A percentile compares a stretch with the other conserved stretches of the same genome.
Conservation (phyloP, 2,797 vertebrate genomes). For the Cyprinella venusta region DNA sequence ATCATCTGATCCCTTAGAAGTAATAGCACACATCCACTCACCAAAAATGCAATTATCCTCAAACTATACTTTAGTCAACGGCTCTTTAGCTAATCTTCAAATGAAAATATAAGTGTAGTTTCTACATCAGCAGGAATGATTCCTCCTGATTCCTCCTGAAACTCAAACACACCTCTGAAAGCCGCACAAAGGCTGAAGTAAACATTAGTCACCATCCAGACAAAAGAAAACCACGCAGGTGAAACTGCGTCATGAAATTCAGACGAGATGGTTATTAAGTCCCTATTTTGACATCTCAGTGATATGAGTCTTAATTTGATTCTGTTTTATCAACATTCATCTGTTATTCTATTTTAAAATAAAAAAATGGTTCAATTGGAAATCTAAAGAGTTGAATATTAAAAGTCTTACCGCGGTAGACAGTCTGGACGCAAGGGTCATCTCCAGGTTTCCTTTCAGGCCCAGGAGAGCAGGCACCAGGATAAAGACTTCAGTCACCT, state of each 20-base stretch:
- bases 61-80: background rate
- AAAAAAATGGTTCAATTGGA: background rate
- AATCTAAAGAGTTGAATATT: background rate
- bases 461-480: conserved; percentile 94
- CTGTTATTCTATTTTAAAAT: background rate
- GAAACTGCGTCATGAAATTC: background rate
- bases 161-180: conserved; percentile 18
- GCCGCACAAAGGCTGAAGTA: background rate
- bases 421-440: conserved; percentile 97
- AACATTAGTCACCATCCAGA: conserved; percentile 7
- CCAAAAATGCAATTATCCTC: background rate
- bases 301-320: background rate
- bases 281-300: background rate
- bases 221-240: background rate
- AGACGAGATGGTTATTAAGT: background rate
- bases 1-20: background rate
- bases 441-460: conserved; percentile 98
- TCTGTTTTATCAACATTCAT: background rate
- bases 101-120: background rate
- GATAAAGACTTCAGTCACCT: conserved; percentile 96
- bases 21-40: background rate
- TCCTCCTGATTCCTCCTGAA: background rate
- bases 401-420: conserved; percentile 93
- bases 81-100: conserved; percentile 1
- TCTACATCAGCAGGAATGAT: background rate